A percentile compares a stretch with the other conserved stretches of the same genome.
These are phyloP conservation scores for Nannoperca australis DNA, from an alignment of 2,797 vertebrate genomes.

Conservation along the genomic window DNA sequence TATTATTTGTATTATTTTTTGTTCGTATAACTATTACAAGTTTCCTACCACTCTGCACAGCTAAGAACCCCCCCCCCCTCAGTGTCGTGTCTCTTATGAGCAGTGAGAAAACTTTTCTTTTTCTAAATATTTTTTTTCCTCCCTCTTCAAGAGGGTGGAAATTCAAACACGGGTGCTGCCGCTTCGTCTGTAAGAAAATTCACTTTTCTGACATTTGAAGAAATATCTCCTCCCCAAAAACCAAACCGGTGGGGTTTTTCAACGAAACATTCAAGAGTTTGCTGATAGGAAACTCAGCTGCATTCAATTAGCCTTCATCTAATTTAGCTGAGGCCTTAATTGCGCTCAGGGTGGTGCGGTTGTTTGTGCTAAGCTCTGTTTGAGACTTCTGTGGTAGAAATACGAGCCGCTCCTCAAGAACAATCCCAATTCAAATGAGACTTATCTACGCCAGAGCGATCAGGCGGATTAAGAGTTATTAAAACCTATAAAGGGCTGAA, in stretches of 20 bases:
- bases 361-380: conserved; percentile 81
- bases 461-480: conserved; percentile 93
- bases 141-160: neutral
- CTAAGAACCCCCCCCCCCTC: neutral
- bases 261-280: conserved; percentile 55
- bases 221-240: conserved; percentile 12
- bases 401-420: conserved; percentile 78
- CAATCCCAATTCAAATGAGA: conserved; percentile 88
- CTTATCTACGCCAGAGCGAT: conserved; percentile 92
- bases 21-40: neutral
- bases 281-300: conserved; percentile 70
- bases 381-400: conserved; percentile 74
- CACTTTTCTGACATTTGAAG: neutral
- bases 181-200: neutral
- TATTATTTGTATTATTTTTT: neutral
- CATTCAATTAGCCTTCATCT: conserved; percentile 83
- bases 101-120: neutral
- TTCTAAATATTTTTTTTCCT: neutral
- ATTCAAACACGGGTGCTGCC: neutral
- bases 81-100: neutral
- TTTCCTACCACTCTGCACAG: neutral
- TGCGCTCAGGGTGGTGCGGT: conserved; percentile 81
- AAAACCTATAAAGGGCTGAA: conserved; percentile 86
- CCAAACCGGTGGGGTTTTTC: conserved; percentile 24
- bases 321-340: conserved; percentile 83